Evolutionary conservation across 1,140 invertebrate genomes (phyloP), one percentile per base, ranked within the genome.

Genomic region (Mamestra configurata): DNA sequence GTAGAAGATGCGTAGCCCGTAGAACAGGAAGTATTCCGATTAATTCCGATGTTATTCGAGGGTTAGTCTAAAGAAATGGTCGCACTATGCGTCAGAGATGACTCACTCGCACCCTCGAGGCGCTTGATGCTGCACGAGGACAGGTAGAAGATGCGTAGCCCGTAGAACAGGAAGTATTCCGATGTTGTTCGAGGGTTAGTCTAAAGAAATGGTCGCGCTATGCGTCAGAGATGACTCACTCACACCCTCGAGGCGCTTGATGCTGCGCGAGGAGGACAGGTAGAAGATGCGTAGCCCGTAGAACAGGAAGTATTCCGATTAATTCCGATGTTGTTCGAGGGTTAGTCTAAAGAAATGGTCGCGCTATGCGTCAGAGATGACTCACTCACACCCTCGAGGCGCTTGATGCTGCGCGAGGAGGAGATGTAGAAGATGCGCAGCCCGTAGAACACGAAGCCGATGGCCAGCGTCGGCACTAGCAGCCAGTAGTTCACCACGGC

Each of bases 311-410:
- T 46, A 15, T 46, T 46, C 95, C 95, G 20, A 99, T 95, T 46
- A 15, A 1, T 46, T 46, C 13, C 43, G 43, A 46, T 15, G 35
- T 66, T 40, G 20, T 31, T 4, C n/a, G 35, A 37, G 18, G 43
- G 24, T 72, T 53, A 53, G 49, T 72, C 59, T 40, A 64, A 40
- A 79, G 15, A 72, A 76, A 79, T 73, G 64, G 66, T 61, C 51
- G 37, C 37, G 64, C 61, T 68, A 49, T 15, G 61, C 73, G 81
- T 81, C 71, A 80, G 71, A 90, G 90, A 92, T 93, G 84, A 96
- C 97, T 97, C 96, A 98, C 98, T 97, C 89, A 97, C 97, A 88
- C 97, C 98, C 96, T 99, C 98, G 73, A 99, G 95, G 79, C 98
- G 96, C 94, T 99, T 99, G 15, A 99, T 96, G 94, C 97, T 98